Base-by-base conservation (phyloP, 2,113 vertebrate genomes). In the Plestiodon gilberti region DNA sequence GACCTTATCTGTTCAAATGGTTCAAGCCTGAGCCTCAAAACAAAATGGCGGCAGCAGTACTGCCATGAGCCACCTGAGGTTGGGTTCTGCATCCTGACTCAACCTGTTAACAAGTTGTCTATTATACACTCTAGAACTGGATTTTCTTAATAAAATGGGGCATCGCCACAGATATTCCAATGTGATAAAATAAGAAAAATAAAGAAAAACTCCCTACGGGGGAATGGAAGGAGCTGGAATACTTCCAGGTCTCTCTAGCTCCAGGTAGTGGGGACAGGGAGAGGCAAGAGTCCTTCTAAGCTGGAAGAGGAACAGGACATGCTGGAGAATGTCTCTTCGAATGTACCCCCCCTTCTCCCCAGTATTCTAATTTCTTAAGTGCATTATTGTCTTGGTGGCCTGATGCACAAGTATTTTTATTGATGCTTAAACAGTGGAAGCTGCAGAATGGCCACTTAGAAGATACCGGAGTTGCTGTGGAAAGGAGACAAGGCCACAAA, bases 361-460 rank as follows among this genome's bases (percentile, higher is more conserved):
- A 43, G 83, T 87, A 91, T 91, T 90, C 61, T n/a, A n/a, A n/a
- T n/a, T n/a, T n/a, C n/a, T 88, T 90, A 92, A 95, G 95, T 96
- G 94, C 92, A 88, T 95, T 95, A 92, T 88, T 87, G 82, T 81
- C 87, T 89, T 91, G 83, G 57, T 87, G 93, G 79, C 85, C 85
- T 85, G 5, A 88, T 90, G 91, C 89, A 91, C 89, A 87, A 94
- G 93, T 95, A 89, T n/a, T 94, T 93, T 90, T 88, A 93, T 96
- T 96, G 95, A 96, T 94, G 91, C 88, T 89, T 87, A 14, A 30
- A 92, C 93, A 92, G 78, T 71, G 88, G 88, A 89, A 94, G 91
- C 88, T 89, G 80, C 89, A 93, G 94, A 96, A 94, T 93, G 92
- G 92, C 96, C 95, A 89, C 82, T 95, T 95, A 94, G 95, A 95